Evolutionary conservation across 2,113 vertebrate species (phyloP).

Genomic region (Noctilio leporinus): DNA sequence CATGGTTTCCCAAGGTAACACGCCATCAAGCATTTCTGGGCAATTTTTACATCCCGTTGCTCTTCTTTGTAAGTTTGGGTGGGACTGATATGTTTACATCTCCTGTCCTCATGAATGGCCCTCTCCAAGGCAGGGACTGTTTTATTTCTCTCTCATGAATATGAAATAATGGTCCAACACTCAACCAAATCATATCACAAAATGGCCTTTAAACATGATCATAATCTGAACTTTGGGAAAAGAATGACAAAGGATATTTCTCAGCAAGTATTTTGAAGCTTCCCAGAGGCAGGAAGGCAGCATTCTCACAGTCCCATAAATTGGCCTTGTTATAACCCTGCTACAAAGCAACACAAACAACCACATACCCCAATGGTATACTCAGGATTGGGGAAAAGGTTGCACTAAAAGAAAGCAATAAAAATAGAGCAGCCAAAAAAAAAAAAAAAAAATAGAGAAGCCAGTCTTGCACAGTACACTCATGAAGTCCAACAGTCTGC

Average conservation of each 20-base stretch:
- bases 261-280: not conserved
- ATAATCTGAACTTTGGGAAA: not conserved
- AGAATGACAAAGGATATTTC: not conserved
- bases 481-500: not conserved
- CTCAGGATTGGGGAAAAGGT: not conserved
- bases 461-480: not conserved
- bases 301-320: not conserved
- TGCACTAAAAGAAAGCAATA: not conserved
- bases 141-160: not conserved
- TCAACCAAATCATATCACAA: not conserved
- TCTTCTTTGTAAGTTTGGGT: not conserved
- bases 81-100: not conserved
- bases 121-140: not conserved
- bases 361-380: not conserved
- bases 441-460: not conserved
- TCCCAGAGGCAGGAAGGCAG: not conserved
- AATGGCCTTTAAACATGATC: not conserved
- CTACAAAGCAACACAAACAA: not conserved
- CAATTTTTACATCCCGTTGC: not conserved
- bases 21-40: not conserved
- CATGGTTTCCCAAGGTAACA: not conserved
- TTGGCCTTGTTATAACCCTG: not conserved
- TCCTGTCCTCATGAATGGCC: not conserved
- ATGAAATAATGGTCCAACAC: not conserved
- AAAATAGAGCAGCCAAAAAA: not conserved